Percentiles rank a stretch among this genome's conserved stretches.
Conservation (phyloP, 2,797 vertebrate species). For the Labroides dimidiatus region DNA sequence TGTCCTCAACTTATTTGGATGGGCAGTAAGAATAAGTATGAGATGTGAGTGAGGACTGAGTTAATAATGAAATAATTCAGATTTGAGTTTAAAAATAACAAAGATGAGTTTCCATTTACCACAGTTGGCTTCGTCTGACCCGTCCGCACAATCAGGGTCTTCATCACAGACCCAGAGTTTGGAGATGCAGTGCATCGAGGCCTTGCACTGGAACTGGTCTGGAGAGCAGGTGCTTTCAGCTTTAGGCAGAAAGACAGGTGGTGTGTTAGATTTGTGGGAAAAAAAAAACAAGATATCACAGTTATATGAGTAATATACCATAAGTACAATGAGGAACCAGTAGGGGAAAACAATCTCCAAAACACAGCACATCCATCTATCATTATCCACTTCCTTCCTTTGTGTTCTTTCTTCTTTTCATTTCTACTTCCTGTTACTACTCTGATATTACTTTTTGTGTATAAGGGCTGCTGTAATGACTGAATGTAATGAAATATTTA, state of each 20-base stretch:
- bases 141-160: constrained; percentile 97
- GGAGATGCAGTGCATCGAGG: constrained; percentile 96
- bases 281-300: constrained; percentile 1
- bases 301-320: background rate
- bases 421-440: too few relatives aligned
- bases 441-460: too few relatives aligned
- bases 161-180: constrained; percentile 99
- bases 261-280: background rate
- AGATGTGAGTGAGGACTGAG: too few relatives aligned
- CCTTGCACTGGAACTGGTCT: constrained; percentile 97
- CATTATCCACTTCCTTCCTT: too few relatives aligned
- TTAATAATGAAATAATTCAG: too few relatives aligned
- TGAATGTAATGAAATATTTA: too few relatives aligned
- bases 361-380: background rate
- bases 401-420: too few relatives aligned
- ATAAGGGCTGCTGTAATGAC: background rate
- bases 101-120: constrained; percentile 84
- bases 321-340: background rate
- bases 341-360: background rate
- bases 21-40: too few relatives aligned
- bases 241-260: constrained; percentile 46
- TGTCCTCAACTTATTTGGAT: too few relatives aligned
- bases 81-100: constrained; percentile 38
- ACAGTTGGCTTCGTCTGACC: constrained; percentile 96
- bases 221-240: constrained; percentile 88